Evolutionary conservation across 2,888 invertebrate species (phyloP).

Genomic region (Epinotia bilunana): DNA sequence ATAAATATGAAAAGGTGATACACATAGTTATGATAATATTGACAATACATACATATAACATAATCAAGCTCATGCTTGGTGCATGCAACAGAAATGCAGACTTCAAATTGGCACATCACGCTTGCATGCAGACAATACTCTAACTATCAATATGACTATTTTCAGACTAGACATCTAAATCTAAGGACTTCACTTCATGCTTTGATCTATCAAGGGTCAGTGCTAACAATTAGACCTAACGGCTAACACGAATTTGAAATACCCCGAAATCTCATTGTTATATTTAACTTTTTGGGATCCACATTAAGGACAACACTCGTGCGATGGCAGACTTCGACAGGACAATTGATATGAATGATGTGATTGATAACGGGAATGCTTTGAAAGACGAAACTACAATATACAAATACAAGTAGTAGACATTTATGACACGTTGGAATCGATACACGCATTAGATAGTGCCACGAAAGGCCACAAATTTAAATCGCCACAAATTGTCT

Average conservation of each 20-base stretch:
- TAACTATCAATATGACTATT: too few relatives aligned
- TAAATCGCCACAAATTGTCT: neutral
- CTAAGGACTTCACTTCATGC: conserved; percentile 56
- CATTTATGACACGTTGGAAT: conserved; percentile 11
- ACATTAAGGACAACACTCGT: conserved; percentile 61
- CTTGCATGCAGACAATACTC: conserved; percentile 50
- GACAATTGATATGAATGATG: conserved; percentile 35
- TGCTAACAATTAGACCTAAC: conserved; percentile 64
- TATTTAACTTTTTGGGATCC: conserved; percentile 28
- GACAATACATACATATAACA: neutral
- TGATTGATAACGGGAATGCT: conserved; percentile 45
- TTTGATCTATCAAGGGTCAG: conserved; percentile 54
- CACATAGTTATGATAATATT: conserved; percentile 18
- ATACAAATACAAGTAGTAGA: conserved; percentile 18
- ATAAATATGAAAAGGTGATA: neutral
- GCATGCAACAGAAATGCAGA: conserved; percentile 40
- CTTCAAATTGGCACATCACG: conserved; percentile 46
- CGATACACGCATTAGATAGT: neutral
- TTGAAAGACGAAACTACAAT: conserved; percentile 54
- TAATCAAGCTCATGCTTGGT: conserved; percentile 42
- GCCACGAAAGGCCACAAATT: neutral
- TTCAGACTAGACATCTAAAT: conserved; percentile 7
- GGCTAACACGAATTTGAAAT: conserved; percentile 65
- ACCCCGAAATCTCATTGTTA: conserved; percentile 78
- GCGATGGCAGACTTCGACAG: conserved; percentile 48